Percentiles rank a stretch among this genome's conserved stretches.
phyloP scores from a whole-genome alignment of 2,888 invertebrate genomes.

The Stegophylla sp. region DNA sequence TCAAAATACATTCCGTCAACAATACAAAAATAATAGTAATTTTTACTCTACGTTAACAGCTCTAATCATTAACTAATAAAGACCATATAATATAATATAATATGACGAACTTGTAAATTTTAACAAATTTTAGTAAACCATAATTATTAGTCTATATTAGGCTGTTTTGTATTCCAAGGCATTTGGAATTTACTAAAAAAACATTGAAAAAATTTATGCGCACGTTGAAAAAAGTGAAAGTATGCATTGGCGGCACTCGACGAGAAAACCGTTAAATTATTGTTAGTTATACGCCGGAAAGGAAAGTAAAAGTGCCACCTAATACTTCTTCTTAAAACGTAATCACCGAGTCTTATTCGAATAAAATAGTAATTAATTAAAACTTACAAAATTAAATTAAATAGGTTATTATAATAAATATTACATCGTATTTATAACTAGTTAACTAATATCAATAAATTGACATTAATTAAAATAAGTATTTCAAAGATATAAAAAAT shows the following conservation, averaged over 20 bases:
- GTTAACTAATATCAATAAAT: no score
- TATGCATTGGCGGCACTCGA: not conserved
- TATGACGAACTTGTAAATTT: not conserved
- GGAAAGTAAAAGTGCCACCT: conserved; percentile 29
- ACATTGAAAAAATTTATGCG: not conserved
- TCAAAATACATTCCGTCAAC: no score
- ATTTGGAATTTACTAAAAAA: not conserved
- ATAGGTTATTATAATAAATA: no score
- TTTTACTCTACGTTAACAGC: no score
- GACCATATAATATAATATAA: no score
- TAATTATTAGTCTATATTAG: not conserved
- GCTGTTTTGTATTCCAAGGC: not conserved
- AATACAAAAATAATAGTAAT: no score
- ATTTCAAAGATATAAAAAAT: no score
- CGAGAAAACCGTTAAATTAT: not conserved
- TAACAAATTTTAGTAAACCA: not conserved
- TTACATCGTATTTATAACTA: no score
- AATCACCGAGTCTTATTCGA: not conserved
- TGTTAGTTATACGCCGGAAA: not conserved
- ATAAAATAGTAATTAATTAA: not conserved
- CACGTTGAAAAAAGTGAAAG: conserved; percentile 20
- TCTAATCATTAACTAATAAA: no score
- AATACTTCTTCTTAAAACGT: not conserved
- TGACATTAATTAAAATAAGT: no score
- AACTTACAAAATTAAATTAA: not conserved